Evolutionary conservation across 2,888 invertebrate genomes (phyloP), one percentile per base, ranked within the genome.

Genomic region (Drosophila austrosaltans): DNA sequence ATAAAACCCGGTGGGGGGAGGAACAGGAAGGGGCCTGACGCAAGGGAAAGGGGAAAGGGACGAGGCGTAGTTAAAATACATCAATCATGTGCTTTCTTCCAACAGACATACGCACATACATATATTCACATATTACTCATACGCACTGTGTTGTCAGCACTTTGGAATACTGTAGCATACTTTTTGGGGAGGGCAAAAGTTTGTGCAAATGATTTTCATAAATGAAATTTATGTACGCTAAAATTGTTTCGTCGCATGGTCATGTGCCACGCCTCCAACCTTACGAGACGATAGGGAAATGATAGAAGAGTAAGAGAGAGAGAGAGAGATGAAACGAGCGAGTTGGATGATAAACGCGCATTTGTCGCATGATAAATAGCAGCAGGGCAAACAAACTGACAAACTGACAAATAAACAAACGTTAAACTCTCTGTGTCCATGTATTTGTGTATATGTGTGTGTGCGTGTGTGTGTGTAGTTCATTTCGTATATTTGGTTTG

Each of bases 281-380:
- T 30, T 30, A 30, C 61, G n/a, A 8, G 39, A 12, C 12, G 22
- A 10, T 57, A n/a, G 16, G 62, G 44, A 64, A 61, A 54, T 20
- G 58, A 28, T 16, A 40, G 42, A 54, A 6, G 44, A 40, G 28
- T 10, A n/a, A 53, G 36, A 16, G 12, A 10, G n/a, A 64, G 40
- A 2, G 53, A 4, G 16, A 48, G 48, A 48, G 48, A 48, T 22
- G 10, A 48, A 40, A 57, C 7, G 63, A 53, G 60, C 59, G 66
- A 62, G 69, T 64, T 54, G 69, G 70, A 75, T 85, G 89, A 89
- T 80, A 89, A 85, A 85, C 86, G 88, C 79, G 78, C 78, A 71
- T 82, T 77, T 88, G 89, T 80, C 81, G 88, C 87, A 88, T 89
- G 88, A 85, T 89, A 85, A 85, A 85, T 88, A 76, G 80, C 72